A percentile compares a stretch with the other conserved stretches of the same genome.
phyloP scores from a whole-genome alignment of 1,140 invertebrate species.

The Sarcophaga peregrina region DNA sequence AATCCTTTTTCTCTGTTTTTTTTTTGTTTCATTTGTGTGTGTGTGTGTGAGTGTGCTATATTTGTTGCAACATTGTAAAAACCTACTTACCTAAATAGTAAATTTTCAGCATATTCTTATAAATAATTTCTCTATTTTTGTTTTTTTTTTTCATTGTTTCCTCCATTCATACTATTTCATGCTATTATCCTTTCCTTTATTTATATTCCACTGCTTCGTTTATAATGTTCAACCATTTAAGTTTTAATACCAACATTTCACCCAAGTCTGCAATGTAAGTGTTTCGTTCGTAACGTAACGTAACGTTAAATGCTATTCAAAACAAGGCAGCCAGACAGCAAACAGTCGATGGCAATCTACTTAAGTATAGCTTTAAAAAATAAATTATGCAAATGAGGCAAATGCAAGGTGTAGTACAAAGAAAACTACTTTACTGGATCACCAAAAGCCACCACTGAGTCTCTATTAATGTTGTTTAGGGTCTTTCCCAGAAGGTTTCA shows the following conservation, averaged over 20 bases:
- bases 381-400: neutral
- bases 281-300: too few relatives aligned
- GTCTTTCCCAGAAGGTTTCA: too few relatives aligned
- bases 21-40: neutral
- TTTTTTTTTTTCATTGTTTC: constrained; percentile 6
- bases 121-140: neutral
- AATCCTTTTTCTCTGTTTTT: neutral
- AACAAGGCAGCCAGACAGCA: neutral
- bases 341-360: neutral
- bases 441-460: too few relatives aligned
- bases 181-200: constrained; percentile 11
- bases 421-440: too few relatives aligned
- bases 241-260: neutral
- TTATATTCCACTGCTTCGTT: neutral
- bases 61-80: neutral
- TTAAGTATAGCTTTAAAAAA: neutral
- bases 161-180: neutral
- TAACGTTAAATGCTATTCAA: too few relatives aligned
- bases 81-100: constrained; percentile 20
- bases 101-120: constrained; percentile 24
- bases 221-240: constrained; percentile 22
- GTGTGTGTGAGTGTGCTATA: too few relatives aligned
- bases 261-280: too few relatives aligned
- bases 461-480: too few relatives aligned
- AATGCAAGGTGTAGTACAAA: too few relatives aligned